Evolutionary conservation across 1,140 invertebrate species (phyloP), one percentile per base, ranked within the genome.

Genomic region (Calliopsis andreniformis): DNA sequence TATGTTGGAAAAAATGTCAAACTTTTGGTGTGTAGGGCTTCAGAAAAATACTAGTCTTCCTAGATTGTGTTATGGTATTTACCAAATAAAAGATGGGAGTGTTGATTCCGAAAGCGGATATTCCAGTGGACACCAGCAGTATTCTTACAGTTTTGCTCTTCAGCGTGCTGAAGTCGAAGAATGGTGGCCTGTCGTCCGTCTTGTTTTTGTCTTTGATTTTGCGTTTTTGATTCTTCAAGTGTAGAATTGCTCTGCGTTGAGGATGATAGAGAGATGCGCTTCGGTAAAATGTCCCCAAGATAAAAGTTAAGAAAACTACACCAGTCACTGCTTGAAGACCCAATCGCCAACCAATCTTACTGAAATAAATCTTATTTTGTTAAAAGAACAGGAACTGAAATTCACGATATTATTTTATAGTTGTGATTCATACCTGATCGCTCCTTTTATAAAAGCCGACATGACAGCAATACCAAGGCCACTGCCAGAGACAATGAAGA

Each of bases 211-310:
- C 95, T 85, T 96, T 96, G 89, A 95, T 94, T 88, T 97, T 97
- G 61, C 96, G 93, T 86, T 97, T 97, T 90, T 98, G 97, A 88
- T 97, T 97, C 89, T 98, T 98, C 68, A 98, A 94, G 88, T 98
- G 97, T 20, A 98, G 92, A 80, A 98, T 98, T 35, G 97, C 97
- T 55, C 97, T 93, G 73, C 97, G 89, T 87, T 98, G 97, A 0
- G 97, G 97, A 91, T 98, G 97, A 86, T 98, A 98, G 0, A 98
- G 92, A 0, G 97, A 97, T 0, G 97, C 97, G 10, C 97, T 97
- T 20, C 97, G 94, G 89, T 98, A 98, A 91, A 97, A 97, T 3
- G 96, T 97, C 23, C 97, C 97, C 12, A 98, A 93, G 83, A 98
- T 95, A 88, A 98, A 98, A 0, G 96, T 97, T 7, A 96, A 91